Conservation (phyloP, 2,797 vertebrate genomes). For the Pelodytes ibericus region DNA sequence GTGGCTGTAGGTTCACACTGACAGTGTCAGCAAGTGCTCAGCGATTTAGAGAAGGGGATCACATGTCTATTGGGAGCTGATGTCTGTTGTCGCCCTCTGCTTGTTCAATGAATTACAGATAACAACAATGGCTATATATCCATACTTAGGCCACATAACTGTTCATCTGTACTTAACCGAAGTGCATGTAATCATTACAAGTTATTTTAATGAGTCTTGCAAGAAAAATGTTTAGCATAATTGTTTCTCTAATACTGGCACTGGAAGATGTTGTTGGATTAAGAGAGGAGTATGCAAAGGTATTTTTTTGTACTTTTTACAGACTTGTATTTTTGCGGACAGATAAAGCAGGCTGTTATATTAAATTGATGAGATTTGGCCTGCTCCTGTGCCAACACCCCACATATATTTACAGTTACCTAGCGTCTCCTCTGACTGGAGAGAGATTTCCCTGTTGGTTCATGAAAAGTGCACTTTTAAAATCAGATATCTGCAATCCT, state of each 20-base stretch:
- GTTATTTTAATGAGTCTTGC: constrained; percentile 37
- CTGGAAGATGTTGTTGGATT: constrained; percentile 35
- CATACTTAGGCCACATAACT: too few species aligned
- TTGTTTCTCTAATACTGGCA: constrained; percentile 13
- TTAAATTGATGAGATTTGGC: constrained; percentile 49
- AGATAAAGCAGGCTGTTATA: constrained; percentile 40
- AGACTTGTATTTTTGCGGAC: constrained; percentile 12
- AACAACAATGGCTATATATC: too few species aligned
- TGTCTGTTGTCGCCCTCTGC: too few species aligned
- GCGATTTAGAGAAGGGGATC: too few species aligned
- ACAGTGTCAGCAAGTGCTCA: too few species aligned
- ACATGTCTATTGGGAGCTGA: too few species aligned
- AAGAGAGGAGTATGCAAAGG: constrained; percentile 15
- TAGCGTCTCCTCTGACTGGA: constrained; percentile 40
- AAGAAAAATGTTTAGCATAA: constrained; percentile 37
- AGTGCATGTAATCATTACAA: neutral
- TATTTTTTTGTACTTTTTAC: neutral
- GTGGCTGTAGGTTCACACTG: too few species aligned
- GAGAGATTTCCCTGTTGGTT: constrained; percentile 49
- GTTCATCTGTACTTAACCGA: too few species aligned
- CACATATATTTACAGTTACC: constrained; percentile 52
- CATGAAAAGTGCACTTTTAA: constrained; percentile 49
- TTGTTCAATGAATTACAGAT: too few species aligned
- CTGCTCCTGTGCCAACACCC: constrained; percentile 17
- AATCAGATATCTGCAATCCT: constrained; percentile 39